phyloP scores from a whole-genome alignment of 2,888 invertebrate genomes.

The Stenurella melanura region DNA sequence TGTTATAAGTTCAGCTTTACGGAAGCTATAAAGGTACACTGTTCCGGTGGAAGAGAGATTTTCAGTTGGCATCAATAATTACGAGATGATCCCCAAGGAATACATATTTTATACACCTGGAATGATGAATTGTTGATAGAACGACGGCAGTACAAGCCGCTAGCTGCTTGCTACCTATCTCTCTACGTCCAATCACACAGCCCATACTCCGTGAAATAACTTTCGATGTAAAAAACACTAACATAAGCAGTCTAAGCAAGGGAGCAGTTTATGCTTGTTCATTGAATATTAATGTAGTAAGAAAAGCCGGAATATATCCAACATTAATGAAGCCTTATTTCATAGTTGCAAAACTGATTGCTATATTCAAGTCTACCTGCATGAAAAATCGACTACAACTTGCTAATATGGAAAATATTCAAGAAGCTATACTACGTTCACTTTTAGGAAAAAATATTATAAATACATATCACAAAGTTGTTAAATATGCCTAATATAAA shows the following conservation, averaged over 20 bases:
- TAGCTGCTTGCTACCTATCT: conserved; percentile 7
- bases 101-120: conserved; percentile 47
- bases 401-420: too few relatives aligned
- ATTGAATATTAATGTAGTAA: conserved; percentile 16
- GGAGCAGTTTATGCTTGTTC: background rate
- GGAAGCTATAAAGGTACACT: conserved; percentile 32
- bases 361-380: too few relatives aligned
- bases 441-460: too few relatives aligned
- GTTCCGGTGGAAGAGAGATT: conserved; percentile 51
- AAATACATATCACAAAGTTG: too few relatives aligned
- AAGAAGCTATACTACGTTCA: too few relatives aligned
- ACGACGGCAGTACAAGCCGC: conserved; percentile 5
- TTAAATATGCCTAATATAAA: too few relatives aligned
- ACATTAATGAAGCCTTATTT: background rate
- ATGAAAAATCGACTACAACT: too few relatives aligned
- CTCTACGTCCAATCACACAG: conserved; percentile 36
- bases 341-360: too few relatives aligned
- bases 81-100: conserved; percentile 46
- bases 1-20: conserved; percentile 35
- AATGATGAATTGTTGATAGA: conserved; percentile 44
- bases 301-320: background rate
- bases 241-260: conserved; percentile 18
- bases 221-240: conserved; percentile 20
- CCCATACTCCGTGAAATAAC: conserved; percentile 39
- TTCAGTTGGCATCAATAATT: conserved; percentile 56